These are phyloP conservation scores for Hyperoodon ampullatus DNA, from an alignment of 2,113 vertebrate genomes.

Conservation along the genomic window DNA sequence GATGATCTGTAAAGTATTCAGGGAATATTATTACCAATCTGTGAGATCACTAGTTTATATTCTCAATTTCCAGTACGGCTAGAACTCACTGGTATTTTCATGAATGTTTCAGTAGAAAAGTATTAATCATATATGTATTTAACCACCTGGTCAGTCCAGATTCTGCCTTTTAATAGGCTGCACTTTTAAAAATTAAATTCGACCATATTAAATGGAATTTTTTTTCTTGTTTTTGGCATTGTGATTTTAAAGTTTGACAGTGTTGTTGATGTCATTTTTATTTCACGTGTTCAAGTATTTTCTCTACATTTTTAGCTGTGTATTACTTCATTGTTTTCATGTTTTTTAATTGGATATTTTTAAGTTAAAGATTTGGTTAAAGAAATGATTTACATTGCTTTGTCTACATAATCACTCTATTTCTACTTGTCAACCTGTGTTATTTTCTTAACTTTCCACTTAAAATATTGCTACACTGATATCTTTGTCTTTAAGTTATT, in stretches of 20 bases:
- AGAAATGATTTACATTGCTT: conserved; percentile 75
- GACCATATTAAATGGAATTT: conserved; percentile 45
- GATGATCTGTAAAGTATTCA: not conserved
- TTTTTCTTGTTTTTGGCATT: conserved; percentile 68
- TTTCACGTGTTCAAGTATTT: conserved; percentile 72
- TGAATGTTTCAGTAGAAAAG: not conserved
- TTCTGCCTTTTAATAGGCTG: not conserved
- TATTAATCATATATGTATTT: conserved; percentile 4
- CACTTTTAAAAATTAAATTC: conserved; percentile 61
- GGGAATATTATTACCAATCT: not conserved
- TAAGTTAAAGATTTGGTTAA: conserved; percentile 75
- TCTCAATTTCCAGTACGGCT: not conserved
- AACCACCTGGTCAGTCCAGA: not conserved
- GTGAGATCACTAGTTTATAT: not conserved
- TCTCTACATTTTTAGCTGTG: conserved; percentile 77
- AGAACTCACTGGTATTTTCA: conserved; percentile 3
- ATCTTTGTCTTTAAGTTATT: conserved; percentile 78
- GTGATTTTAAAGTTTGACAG: conserved; percentile 77
- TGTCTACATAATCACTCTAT: conserved; percentile 74
- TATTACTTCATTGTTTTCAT: conserved; percentile 80
- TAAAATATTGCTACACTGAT: conserved; percentile 59
- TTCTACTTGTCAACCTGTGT: conserved; percentile 58
- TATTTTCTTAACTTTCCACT: conserved; percentile 74
- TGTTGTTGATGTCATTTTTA: conserved; percentile 74
- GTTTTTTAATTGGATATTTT: conserved; percentile 78